These are phyloP conservation scores for Pipa parva DNA, from an alignment of 2,113 vertebrate genomes.

Conservation along the genomic window DNA sequence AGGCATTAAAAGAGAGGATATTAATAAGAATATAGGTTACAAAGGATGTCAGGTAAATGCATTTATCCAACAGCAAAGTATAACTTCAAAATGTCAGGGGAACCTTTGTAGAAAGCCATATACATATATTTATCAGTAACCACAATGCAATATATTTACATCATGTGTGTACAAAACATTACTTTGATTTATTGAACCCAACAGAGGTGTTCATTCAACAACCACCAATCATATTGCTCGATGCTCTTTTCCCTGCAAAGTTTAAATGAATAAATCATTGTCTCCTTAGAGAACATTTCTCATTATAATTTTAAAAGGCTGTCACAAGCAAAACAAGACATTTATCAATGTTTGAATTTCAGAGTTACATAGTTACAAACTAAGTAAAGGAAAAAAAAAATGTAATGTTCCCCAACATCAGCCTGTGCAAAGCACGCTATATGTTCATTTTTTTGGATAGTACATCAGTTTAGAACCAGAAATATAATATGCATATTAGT, in stretches of 20 bases:
- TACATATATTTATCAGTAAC: constrained; percentile 13
- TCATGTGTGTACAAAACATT: neutral
- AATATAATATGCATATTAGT: too few species aligned
- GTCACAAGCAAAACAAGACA: constrained; percentile 10
- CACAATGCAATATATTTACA: constrained; percentile 2
- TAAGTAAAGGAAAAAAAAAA: too few species aligned
- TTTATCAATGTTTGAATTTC: constrained; percentile 15
- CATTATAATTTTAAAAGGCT: constrained; percentile 30
- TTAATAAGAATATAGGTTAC: constrained; percentile 7
- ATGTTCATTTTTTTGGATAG: too few species aligned
- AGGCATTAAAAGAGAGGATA: neutral
- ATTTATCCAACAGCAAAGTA: neutral
- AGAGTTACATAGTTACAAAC: too few species aligned
- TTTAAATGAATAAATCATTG: constrained; percentile 29
- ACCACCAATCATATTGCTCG: constrained; percentile 6
- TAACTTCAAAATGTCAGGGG: neutral
- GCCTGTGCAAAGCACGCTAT: too few species aligned
- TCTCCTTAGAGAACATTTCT: constrained; percentile 5
- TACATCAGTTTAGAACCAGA: too few species aligned
- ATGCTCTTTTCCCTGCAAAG: neutral
- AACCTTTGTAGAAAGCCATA: neutral
- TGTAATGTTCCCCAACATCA: too few species aligned
- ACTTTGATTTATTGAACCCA: constrained; percentile 20
- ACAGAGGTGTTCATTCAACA: neutral
- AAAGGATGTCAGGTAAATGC: neutral